Conservation (phyloP, 2,113 vertebrate genomes). For the Anguilla rostrata region DNA sequence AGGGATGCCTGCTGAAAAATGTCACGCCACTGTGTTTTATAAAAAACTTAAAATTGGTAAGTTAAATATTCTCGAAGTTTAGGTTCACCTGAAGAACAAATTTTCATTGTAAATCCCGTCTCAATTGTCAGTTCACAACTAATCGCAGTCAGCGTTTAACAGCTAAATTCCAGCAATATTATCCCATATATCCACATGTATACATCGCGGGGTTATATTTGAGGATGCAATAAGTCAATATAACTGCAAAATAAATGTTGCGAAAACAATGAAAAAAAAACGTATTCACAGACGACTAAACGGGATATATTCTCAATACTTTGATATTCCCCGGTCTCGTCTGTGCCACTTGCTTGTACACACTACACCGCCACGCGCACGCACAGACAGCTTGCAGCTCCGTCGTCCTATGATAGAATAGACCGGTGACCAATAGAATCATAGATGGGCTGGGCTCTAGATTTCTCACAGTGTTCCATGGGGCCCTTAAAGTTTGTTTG, state of each 20-base stretch:
- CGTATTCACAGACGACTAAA: slow-evolving; percentile 15
- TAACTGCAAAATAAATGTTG: background rate
- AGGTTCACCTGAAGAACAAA: background rate
- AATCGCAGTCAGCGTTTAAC: background rate
- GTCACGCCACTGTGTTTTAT: background rate
- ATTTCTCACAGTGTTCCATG: slow-evolving; percentile 68
- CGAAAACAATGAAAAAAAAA: slow-evolving; percentile 1
- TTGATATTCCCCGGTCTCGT: slow-evolving; percentile 40
- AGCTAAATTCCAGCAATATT: background rate
- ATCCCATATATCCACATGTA: background rate
- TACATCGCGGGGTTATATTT: background rate
- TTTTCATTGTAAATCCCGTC: background rate
- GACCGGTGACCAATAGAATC: slow-evolving; percentile 66
- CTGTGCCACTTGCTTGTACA: slow-evolving; percentile 44
- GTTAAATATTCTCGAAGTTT: background rate
- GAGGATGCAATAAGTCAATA: background rate
- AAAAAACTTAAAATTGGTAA: background rate
- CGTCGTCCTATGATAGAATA: slow-evolving; percentile 63
- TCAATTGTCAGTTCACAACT: background rate
- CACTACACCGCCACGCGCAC: slow-evolving; percentile 27
- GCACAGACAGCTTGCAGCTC: slow-evolving; percentile 29
- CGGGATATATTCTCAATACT: background rate
- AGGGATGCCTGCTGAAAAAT: background rate
- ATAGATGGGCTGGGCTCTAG: slow-evolving; percentile 62
- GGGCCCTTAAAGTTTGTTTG: slow-evolving; percentile 83